phyloP scores from a whole-genome alignment of 2,113 vertebrate species.

The Phyllostomus hastatus region DNA sequence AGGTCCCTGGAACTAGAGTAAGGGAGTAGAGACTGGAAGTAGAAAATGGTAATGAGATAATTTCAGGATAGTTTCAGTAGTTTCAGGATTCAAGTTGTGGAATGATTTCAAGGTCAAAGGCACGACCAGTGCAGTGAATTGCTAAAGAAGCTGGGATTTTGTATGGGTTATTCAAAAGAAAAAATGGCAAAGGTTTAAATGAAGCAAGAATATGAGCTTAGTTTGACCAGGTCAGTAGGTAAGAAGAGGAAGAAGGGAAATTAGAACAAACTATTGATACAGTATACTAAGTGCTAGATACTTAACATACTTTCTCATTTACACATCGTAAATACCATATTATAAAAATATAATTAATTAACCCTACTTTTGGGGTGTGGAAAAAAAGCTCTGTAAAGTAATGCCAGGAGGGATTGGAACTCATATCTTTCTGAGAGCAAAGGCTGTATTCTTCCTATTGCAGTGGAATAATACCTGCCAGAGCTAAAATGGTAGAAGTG shows the following conservation, averaged over 20 bases:
- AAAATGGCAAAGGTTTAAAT: neutral
- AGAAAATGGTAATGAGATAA: neutral
- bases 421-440: neutral
- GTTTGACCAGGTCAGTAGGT: neutral
- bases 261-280: neutral
- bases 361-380: neutral
- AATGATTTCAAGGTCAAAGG: neutral
- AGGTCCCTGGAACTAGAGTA: neutral
- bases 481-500: neutral
- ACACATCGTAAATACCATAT: neutral
- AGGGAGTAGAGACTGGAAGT: neutral
- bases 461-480: neutral
- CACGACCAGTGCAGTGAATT: neutral
- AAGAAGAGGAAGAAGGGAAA: neutral
- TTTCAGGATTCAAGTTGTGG: neutral
- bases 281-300: neutral
- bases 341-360: neutral
- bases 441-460: neutral
- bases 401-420: neutral
- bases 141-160: neutral
- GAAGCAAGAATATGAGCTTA: neutral
- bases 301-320: neutral
- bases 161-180: neutral
- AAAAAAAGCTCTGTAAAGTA: neutral
- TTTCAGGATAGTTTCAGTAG: neutral